Evolutionary conservation across 1,140 invertebrate species (phyloP).

Genomic region (Aphelinus atriplicis): DNA sequence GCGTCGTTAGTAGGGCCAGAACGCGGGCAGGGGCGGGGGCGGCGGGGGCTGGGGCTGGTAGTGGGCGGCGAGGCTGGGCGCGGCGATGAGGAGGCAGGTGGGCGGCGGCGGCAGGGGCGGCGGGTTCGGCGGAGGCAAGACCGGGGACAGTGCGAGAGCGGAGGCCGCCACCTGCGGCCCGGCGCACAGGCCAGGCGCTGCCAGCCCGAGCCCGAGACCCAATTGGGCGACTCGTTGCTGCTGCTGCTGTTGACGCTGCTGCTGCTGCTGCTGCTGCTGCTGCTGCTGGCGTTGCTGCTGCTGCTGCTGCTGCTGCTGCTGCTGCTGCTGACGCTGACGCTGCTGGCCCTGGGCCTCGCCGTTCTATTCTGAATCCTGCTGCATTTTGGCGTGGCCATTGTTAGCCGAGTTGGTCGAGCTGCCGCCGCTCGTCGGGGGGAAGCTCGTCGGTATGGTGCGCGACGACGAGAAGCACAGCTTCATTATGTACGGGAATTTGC

Average conservation of each 20-base stretch:
- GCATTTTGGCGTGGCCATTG: conserved; percentile 65
- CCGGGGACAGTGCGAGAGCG: conserved; percentile 63
- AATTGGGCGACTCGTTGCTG: conserved; percentile 25
- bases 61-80: conserved; percentile 51
- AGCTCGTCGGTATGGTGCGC: conserved; percentile 75
- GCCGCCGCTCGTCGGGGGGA: conserved; percentile 56
- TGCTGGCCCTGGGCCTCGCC: conserved; percentile 65
- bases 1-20: conserved; percentile 61
- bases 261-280: conserved; percentile 37
- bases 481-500: conserved; percentile 97
- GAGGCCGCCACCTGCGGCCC: conserved; percentile 55
- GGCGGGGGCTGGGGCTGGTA: conserved; percentile 54
- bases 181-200: conserved; percentile 61
- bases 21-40: conserved; percentile 60
- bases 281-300: conserved; percentile 38
- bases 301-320: conserved; percentile 34
- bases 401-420: conserved; percentile 52
- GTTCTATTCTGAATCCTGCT: conserved; percentile 67
- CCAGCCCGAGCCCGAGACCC: conserved; percentile 46
- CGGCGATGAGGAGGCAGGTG: conserved; percentile 61
- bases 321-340: conserved; percentile 50
- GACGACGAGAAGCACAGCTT: conserved; percentile 94
- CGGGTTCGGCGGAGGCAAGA: conserved; percentile 55
- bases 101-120: conserved; percentile 57
- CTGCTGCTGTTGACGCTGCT: conserved; percentile 33